Evolutionary conservation across 37 sponge, comb jelly and placozoan species (phyloP).

Genomic region (Ianthella basta): DNA sequence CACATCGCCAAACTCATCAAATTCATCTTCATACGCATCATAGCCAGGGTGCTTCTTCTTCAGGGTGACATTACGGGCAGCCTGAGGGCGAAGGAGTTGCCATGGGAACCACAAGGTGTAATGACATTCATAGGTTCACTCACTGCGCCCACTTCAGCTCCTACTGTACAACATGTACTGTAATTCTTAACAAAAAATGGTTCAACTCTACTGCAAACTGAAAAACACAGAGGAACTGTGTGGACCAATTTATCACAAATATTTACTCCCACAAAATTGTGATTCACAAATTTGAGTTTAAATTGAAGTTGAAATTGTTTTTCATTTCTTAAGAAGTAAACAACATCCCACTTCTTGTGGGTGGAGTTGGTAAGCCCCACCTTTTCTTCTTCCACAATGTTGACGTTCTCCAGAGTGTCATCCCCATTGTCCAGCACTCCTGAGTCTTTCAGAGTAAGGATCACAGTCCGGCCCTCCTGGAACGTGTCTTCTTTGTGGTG

Average conservation of each 20-base stretch:
- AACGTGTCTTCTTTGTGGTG: constrained; percentile 59
- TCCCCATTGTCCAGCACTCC: constrained; percentile 82
- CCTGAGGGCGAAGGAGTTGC: neutral
- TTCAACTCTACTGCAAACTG: too few relatives aligned
- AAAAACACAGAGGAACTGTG: too few relatives aligned
- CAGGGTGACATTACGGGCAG: constrained; percentile 62
- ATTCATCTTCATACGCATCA: constrained; percentile 82
- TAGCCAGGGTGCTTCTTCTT: constrained; percentile 72
- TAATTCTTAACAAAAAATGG: too few relatives aligned
- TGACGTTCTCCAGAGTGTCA: constrained; percentile 85
- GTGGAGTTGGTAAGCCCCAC: constrained; percentile 10
- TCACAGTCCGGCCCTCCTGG: constrained; percentile 21
- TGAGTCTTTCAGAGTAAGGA: constrained; percentile 44
- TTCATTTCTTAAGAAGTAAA: too few relatives aligned
- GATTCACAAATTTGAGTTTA: too few relatives aligned
- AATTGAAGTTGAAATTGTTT: too few relatives aligned
- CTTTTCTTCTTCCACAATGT: constrained; percentile 82
- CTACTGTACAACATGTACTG: too few relatives aligned
- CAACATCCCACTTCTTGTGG: too few relatives aligned
- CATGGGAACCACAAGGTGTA: neutral
- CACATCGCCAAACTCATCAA: constrained; percentile 86
- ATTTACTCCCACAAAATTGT: too few relatives aligned
- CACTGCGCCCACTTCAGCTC: neutral
- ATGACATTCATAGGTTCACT: neutral
- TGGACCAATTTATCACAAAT: too few relatives aligned